Base-by-base conservation (phyloP, 1,140 invertebrate species). In the Lerema accius region DNA sequence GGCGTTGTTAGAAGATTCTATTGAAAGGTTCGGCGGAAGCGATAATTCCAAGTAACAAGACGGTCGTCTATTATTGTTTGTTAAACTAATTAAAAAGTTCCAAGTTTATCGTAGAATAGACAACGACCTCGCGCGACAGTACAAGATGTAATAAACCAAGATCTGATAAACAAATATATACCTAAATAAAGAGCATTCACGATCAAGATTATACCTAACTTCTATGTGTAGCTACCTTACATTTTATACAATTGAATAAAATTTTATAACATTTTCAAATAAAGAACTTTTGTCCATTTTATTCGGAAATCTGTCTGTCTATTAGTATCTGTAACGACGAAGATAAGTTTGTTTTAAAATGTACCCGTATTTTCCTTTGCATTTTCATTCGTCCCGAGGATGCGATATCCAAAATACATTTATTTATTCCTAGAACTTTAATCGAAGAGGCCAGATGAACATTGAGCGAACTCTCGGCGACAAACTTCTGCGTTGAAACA, bases 31-130 rank as follows among this genome's bases (percentile, higher is more conserved):
- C 26, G n/a, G 53, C 35, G 53, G 43, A 49, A 64, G 19, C 51
- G 60, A 65, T 65, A 68, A 75, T 76, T 76, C 66, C 50, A 69
- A 69, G 63, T 76, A 76, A 78, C 71, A 76, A 73, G 72, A 76
- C 71, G 74, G 69, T 65, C 69, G 76, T 77, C 71, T 76, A 78
- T 86, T 80, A 73, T 80, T 80, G 80, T 76, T 56, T 78, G 75
- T 76, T 74, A 69, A 84, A 84, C 80, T 81, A 86, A 86, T 86
- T 86, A 86, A 86, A 84, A 84, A 84, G 78, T 84, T 82, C 48
- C 50, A 71, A 64, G 64, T 75, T 67, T 69, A 73, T 79, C 67
- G 63, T 32, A 71, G 71, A 69, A 71, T 68, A 67, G 67, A 70
- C 59, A 65, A 71, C 68, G 66, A 73, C 51, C 63, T 59, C 67